These are phyloP conservation scores for Recurvirostra avosetta DNA, from an alignment of 2,113 vertebrate species.

Conservation along the genomic window DNA sequence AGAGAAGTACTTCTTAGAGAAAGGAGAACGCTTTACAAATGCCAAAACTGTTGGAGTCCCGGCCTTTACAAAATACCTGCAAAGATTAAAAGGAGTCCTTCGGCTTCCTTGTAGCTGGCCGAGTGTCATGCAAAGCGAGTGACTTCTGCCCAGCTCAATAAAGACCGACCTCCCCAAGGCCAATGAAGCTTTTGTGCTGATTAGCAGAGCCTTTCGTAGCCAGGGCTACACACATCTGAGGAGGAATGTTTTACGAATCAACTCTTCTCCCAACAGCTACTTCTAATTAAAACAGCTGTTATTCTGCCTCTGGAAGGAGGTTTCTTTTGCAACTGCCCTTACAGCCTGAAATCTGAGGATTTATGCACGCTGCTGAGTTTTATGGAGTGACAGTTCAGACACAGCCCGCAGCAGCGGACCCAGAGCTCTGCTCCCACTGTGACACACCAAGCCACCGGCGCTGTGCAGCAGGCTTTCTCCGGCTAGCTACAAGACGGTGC, in stretches of 20 bases:
- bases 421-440: neutral
- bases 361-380: neutral
- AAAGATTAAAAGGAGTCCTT: constrained; percentile 9
- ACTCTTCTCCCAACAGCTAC: neutral
- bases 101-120: neutral
- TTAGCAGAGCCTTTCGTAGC: neutral
- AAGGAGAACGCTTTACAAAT: constrained; percentile 78
- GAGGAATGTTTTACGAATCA: neutral
- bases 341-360: neutral
- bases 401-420: fast-evolving
- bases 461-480: neutral
- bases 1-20: constrained; percentile 79
- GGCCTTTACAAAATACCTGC: constrained; percentile 86
- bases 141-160: neutral
- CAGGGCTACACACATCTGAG: neutral
- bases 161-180: neutral
- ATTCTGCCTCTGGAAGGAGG: neutral
- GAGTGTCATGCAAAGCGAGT: neutral
- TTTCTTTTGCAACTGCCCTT: neutral
- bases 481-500: neutral
- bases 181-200: neutral
- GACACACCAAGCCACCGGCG: neutral
- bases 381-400: neutral
- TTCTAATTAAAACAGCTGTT: neutral
- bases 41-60: constrained; percentile 85